Evolutionary conservation across 2,888 invertebrate genomes (phyloP), one percentile per base, ranked within the genome.

Genomic region (Aleiodes leptofemur): DNA sequence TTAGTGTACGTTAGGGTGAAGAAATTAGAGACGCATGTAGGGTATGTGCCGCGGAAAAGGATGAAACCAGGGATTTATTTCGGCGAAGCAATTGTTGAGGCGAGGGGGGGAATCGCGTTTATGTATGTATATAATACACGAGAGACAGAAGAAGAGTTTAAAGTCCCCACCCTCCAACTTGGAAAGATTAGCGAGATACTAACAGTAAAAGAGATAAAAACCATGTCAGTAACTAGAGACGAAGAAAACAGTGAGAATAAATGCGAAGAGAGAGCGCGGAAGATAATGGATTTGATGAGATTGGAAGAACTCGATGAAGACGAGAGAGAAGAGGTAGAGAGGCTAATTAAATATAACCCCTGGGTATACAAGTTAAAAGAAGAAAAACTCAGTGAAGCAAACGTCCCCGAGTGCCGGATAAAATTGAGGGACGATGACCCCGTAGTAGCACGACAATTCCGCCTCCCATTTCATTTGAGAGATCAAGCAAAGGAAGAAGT

Each of bases 61-160:
- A 8, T 55, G 7, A 55, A 55, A 16, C 55, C 7, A 1, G 55
- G 55, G 7, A 8, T 55, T 4, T 55, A 55, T 16, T 55, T 55
- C 16, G 55, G 55, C 1, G 55, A n/a, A 8, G 14, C 55, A 4
- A 55, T 55, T 14, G 55, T 55, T 2, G 23, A 23, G 23, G 13
- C 8, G 16, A 16, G 8, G 16, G 7, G 7, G 3, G 23, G 55
- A 1, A 16, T 16, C 2, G 55, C 55, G 2, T 7, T 14, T 23
- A 55, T 55, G 55, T 55, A 55, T 14, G 55, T 23, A 4, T 55
- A n/a, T 55, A 55, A 55, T 16, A 55, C 14, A 7, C 55, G n/a
- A 3, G 55, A 55, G 6, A 55, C 55, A 2, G 14, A 13, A 6
- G 55, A 55, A 55, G 14, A 55, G 14, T 55, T 14, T 16, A 55